These are phyloP conservation scores for Cosmorhoe ocellata DNA, from an alignment of 2,888 invertebrate species.

Conservation along the genomic window DNA sequence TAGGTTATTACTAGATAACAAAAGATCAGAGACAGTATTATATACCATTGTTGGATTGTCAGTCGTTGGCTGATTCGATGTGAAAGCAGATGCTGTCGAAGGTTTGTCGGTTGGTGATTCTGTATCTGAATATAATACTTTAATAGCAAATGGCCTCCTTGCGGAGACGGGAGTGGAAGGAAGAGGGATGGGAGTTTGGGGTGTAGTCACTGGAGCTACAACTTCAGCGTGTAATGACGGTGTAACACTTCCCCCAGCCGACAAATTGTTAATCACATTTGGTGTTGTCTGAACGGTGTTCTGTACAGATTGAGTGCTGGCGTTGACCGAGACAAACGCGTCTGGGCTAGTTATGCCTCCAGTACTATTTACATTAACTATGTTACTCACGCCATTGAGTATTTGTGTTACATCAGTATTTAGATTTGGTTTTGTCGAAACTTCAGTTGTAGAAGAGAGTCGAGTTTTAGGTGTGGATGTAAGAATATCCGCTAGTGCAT, in stretches of 20 bases:
- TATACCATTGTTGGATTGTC: slow-evolving; percentile 75
- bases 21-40: slow-evolving; percentile 77
- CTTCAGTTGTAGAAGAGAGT: slow-evolving; percentile 71
- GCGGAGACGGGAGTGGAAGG: slow-evolving; percentile 69
- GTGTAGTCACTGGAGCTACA: slow-evolving; percentile 59
- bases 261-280: slow-evolving; percentile 76
- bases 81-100: slow-evolving; percentile 62
- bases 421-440: slow-evolving; percentile 60
- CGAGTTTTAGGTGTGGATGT: slow-evolving; percentile 77
- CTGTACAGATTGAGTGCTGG: slow-evolving; percentile 76
- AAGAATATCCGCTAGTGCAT: slow-evolving; percentile 82
- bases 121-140: slow-evolving; percentile 74
- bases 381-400: slow-evolving; percentile 80
- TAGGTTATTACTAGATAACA: slow-evolving; percentile 73
- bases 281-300: slow-evolving; percentile 68
- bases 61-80: slow-evolving; percentile 66
- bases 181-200: slow-evolving; percentile 51
- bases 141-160: slow-evolving; percentile 77
- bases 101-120: slow-evolving; percentile 69
- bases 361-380: slow-evolving; percentile 76
- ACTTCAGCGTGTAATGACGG: slow-evolving; percentile 63
- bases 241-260: slow-evolving; percentile 69
- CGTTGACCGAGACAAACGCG: slow-evolving; percentile 51
- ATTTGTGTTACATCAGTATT: slow-evolving; percentile 67
- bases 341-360: slow-evolving; percentile 61